phyloP scores from a whole-genome alignment of 2,888 invertebrate genomes.

The Saturnia pavonia region DNA sequence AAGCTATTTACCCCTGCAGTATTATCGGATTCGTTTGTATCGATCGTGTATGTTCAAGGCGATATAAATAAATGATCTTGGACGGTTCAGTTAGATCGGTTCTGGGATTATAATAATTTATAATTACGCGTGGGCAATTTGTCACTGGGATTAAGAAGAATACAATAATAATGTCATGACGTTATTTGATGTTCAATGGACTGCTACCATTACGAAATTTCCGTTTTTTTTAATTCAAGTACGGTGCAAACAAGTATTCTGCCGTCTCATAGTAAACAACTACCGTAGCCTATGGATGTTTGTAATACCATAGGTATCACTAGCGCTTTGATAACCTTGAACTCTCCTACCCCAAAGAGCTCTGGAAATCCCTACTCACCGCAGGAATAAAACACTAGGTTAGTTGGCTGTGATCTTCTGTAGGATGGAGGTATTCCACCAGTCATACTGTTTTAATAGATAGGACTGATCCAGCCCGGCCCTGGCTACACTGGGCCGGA shows the following conservation, averaged over 20 bases:
- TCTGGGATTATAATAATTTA: constrained; percentile 5
- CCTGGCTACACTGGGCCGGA: no score
- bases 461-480: no score
- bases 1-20: constrained; percentile 17
- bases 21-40: constrained; percentile 15
- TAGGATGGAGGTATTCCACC: no score
- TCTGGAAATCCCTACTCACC: no score
- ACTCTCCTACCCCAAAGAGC: no score
- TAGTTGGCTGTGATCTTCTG: no score
- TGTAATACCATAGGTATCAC: no score
- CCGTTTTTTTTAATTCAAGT: background rate
- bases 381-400: no score
- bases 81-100: background rate
- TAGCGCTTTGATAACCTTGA: no score
- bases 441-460: no score
- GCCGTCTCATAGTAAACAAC: no score
- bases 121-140: background rate
- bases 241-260: background rate
- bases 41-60: constrained; percentile 16
- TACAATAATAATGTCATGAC: background rate
- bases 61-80: constrained; percentile 16
- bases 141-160: background rate
- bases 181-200: background rate
- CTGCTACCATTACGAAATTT: background rate
- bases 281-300: no score